Percentiles rank a stretch among this genome's conserved stretches.
phyloP scores from a whole-genome alignment of 2,888 invertebrate genomes.

The Galeopsomyia nigrocyanea region DNA sequence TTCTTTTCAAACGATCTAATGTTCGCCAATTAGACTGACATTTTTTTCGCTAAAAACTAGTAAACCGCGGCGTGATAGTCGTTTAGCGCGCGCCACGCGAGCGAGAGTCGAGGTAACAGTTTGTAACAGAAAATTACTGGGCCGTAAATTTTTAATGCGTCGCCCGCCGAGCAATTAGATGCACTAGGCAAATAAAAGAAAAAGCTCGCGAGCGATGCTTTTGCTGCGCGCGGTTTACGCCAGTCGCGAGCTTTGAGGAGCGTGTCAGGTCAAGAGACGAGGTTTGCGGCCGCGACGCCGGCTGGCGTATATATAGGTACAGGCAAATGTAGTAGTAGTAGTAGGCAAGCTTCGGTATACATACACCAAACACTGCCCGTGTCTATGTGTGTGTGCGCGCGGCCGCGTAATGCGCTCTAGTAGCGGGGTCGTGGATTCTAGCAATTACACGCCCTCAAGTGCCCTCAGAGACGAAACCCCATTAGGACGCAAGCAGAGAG shows the following conservation, averaged over 20 bases:
- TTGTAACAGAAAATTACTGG: no score
- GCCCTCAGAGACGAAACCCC: constrained; percentile 65
- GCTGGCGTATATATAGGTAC: no score
- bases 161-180: constrained; percentile 22
- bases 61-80: no score
- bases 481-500: constrained; percentile 63
- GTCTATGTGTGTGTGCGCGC: constrained; percentile 43
- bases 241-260: not conserved
- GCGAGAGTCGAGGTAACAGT: not conserved
- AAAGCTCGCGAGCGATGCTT: no score
- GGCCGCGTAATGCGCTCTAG: constrained; percentile 63
- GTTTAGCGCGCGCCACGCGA: not conserved
- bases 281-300: constrained; percentile 31
- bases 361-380: constrained; percentile 47
- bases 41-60: constrained; percentile 4
- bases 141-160: no score
- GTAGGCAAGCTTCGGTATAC: no score
- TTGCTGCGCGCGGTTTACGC: not conserved
- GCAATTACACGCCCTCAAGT: constrained; percentile 68
- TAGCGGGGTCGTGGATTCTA: constrained; percentile 67
- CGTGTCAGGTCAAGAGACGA: constrained; percentile 31
- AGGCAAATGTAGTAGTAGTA: no score
- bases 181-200: constrained; percentile 5
- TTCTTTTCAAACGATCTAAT: not conserved
- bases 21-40: not conserved